A percentile compares a stretch with the other conserved stretches of the same genome.
These are phyloP conservation scores for Chauna torquata DNA, from an alignment of 2,113 vertebrate genomes.

Conservation along the genomic window DNA sequence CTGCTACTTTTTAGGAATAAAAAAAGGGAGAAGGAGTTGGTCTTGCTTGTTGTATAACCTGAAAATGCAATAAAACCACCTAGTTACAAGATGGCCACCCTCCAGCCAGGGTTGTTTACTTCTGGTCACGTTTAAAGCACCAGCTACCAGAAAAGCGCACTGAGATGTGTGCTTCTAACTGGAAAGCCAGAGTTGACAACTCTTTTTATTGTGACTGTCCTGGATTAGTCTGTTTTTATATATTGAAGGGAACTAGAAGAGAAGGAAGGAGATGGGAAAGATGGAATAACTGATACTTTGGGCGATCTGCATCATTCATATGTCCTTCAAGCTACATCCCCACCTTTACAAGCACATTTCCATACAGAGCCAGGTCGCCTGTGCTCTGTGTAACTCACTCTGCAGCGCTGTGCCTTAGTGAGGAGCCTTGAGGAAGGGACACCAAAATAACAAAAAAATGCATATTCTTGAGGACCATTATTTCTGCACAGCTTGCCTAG, in stretches of 20 bases:
- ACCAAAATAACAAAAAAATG: not conserved
- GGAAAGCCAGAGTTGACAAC: not conserved
- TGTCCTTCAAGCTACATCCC: not conserved
- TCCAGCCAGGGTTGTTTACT: not conserved
- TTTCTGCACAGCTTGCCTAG: not conserved
- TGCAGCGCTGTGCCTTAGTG: not conserved
- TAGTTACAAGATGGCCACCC: fast-evolving
- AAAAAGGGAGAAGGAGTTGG: not conserved
- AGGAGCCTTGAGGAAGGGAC: constrained; percentile 22
- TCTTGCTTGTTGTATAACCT: not conserved
- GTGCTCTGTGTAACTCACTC: not conserved
- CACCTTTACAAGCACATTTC: not conserved
- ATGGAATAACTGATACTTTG: not conserved
- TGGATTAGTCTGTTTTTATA: not conserved
- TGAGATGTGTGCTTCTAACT: fast-evolving
- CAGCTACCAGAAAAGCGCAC: not conserved
- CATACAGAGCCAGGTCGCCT: not conserved
- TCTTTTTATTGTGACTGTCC: not conserved
- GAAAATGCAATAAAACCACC: fast-evolving
- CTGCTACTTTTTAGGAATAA: not conserved
- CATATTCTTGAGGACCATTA: not conserved
- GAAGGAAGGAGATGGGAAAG: not conserved
- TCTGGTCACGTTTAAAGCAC: not conserved
- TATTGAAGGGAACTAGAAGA: not conserved
- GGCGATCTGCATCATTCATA: not conserved